Base-by-base conservation (phyloP, 2,888 invertebrate species). In the Phyllotreta striolata region DNA sequence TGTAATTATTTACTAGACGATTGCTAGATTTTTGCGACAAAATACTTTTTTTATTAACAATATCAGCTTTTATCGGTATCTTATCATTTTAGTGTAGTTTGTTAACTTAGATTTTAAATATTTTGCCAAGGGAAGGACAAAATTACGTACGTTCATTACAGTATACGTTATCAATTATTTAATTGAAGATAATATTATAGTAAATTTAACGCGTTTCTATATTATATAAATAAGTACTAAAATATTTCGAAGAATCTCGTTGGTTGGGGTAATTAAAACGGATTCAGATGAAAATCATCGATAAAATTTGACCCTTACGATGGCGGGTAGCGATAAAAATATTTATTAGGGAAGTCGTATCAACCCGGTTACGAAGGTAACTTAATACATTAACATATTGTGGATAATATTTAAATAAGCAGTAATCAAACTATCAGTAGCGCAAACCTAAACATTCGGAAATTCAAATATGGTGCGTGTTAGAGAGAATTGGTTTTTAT, bases 291-390 rank as follows among this genome's bases (percentile, higher is more conserved):
- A 44, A 13, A 13, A 14, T 6, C 10, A 14, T 44, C 14, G 44
- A 44, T 44, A 44, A 41, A 41, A 44, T 44, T 44, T 44, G 9
- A 44, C 44, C 44, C 44, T n/a, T 14, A 6, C 7, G 44, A 44
- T 44, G 14, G 10, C 10, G 6, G 10, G 44, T 44, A 6, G 10
- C 14, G 44, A 44, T 44, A 44, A 44, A 44, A 44, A 44, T 44
- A 44, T 44, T 44, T 44, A 44, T 44, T 6, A 44, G 44, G 44
- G 44, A 44, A 8, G 44, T 44, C 14, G 14, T 44, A 44, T 44
- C 44, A 44, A 44, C 44, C 10, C 44, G 1, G 44, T 44, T 44
- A 44, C 14, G 44, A 44, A 14, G 44, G 10, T 44, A 44, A 44
- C 44, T 14, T 44, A 44, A 44, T 44, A 44, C 10, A 24, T 24